Percentiles rank a stretch among this genome's conserved stretches.
These are phyloP conservation scores for Cinclus cinclus DNA, from an alignment of 2,113 vertebrate species.

Conservation along the genomic window DNA sequence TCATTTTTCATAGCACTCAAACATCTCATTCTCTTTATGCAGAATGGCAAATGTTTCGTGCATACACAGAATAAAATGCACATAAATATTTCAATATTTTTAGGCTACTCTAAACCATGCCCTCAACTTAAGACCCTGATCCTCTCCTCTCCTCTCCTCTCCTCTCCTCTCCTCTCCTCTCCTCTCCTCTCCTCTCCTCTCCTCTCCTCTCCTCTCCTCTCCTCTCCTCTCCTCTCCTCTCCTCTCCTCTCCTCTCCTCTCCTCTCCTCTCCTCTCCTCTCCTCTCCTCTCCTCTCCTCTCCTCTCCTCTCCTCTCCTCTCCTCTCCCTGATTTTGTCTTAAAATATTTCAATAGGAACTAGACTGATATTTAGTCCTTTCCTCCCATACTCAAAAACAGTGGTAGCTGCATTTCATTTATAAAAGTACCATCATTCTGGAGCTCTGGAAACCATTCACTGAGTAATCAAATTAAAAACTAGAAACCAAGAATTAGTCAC, in stretches of 20 bases:
- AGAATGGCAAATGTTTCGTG: not conserved
- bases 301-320: too few relatives aligned
- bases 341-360: not conserved
- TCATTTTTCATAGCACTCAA: not conserved
- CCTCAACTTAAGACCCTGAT: not conserved
- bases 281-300: too few relatives aligned
- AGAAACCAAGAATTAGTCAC: slow-evolving; percentile 23
- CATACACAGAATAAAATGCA: not conserved
- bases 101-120: not conserved
- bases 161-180: too few relatives aligned
- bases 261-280: too few relatives aligned
- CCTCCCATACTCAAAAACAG: not conserved
- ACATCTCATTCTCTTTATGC: not conserved
- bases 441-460: not conserved
- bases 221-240: too few relatives aligned
- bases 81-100: not conserved
- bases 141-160: accelerated
- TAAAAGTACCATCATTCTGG: not conserved
- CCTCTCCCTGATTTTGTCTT: too few relatives aligned
- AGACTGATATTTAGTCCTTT: not conserved
- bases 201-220: too few relatives aligned
- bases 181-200: too few relatives aligned
- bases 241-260: too few relatives aligned
- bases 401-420: not conserved
- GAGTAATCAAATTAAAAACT: slow-evolving; percentile 8